Evolutionary conservation across 1,140 invertebrate species (phyloP).

Genomic region (Limonius californicus): DNA sequence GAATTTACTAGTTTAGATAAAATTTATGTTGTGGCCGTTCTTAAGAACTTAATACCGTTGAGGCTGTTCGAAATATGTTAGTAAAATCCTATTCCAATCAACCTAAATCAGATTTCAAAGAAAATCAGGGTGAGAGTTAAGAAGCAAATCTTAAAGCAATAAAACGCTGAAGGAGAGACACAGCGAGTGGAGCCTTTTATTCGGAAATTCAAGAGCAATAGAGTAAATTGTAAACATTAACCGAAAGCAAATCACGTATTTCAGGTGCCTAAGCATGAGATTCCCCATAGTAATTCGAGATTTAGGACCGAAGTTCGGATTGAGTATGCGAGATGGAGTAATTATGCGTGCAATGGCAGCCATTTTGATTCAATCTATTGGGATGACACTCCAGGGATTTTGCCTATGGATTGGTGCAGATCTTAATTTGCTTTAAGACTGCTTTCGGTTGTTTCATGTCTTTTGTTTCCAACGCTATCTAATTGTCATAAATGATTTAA

Average conservation of each 20-base stretch:
- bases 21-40: too few relatives aligned
- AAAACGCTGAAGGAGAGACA: too few relatives aligned
- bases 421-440: constrained; percentile 32
- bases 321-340: constrained; percentile 32
- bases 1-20: too few relatives aligned
- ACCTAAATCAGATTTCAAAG: too few relatives aligned
- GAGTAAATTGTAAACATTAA: constrained; percentile 21
- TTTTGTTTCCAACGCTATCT: constrained; percentile 9
- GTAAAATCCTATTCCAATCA: too few relatives aligned
- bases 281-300: constrained; percentile 23
- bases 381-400: constrained; percentile 40
- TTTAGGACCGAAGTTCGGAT: constrained; percentile 22
- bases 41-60: too few relatives aligned
- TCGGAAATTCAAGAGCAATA: constrained; percentile 12
- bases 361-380: constrained; percentile 44
- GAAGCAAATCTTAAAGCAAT: too few relatives aligned
- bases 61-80: too few relatives aligned
- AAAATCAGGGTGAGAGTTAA: too few relatives aligned
- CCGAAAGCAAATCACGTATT: constrained; percentile 20
- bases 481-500: constrained; percentile 11
- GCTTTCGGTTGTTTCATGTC: constrained; percentile 17
- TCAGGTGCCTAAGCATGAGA: constrained; percentile 18
- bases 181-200: neutral
- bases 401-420: constrained; percentile 23
- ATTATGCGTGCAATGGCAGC: constrained; percentile 42